Evolutionary conservation across 2,113 vertebrate genomes (phyloP).

Genomic region (Zosterops japonicus): DNA sequence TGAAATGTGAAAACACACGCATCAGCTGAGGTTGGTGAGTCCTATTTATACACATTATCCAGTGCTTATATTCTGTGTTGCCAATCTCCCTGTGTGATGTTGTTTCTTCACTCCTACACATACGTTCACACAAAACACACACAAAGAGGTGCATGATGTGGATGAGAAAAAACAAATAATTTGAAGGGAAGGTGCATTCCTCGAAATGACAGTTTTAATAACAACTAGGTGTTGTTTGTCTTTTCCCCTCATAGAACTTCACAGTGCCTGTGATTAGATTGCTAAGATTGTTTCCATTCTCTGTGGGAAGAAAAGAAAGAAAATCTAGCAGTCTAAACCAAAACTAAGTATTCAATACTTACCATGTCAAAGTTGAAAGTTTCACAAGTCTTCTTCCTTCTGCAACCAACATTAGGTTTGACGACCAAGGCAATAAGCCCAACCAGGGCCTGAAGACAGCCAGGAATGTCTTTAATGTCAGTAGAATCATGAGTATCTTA

Average conservation of each 20-base stretch:
- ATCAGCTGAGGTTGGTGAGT: background rate
- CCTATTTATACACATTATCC: background rate
- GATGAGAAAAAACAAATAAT: background rate
- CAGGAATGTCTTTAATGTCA: background rate
- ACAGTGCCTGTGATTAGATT: background rate
- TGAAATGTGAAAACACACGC: background rate
- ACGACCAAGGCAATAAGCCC: background rate
- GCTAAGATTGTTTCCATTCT: background rate
- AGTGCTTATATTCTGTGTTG: background rate
- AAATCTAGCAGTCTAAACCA: background rate
- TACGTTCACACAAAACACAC: background rate
- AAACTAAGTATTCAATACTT: background rate
- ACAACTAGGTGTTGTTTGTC: background rate
- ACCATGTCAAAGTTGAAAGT: background rate
- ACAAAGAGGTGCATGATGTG: background rate
- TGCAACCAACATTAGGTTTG: background rate
- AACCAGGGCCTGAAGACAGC: background rate
- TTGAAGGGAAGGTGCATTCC: background rate
- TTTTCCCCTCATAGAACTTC: background rate
- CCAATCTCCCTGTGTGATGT: background rate
- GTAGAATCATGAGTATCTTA: background rate
- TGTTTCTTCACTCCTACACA: background rate
- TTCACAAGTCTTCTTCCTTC: background rate
- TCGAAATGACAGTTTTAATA: background rate
- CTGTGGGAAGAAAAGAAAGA: background rate